These are phyloP conservation scores for Bradypus variegatus DNA, from an alignment of 2,797 vertebrate species.

Conservation along the genomic window DNA sequence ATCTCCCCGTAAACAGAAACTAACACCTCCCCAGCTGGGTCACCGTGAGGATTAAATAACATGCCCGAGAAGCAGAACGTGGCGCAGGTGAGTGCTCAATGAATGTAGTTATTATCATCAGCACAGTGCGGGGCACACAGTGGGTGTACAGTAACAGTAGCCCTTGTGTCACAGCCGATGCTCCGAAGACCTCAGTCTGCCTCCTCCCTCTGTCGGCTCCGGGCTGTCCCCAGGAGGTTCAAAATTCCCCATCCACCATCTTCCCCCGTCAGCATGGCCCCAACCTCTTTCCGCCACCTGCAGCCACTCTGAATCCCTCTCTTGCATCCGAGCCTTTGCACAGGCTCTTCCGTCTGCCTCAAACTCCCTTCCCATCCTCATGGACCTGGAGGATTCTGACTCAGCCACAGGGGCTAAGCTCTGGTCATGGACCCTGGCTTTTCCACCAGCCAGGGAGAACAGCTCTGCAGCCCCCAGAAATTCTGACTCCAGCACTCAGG, in stretches of 20 bases:
- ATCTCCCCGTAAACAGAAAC: background rate
- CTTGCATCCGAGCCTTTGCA: background rate
- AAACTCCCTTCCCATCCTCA: background rate
- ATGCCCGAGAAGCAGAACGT: background rate
- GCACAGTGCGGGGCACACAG: background rate
- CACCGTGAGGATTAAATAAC: background rate
- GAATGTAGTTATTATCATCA: background rate
- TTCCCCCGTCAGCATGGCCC: background rate
- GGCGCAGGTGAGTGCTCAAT: background rate
- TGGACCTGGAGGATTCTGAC: background rate
- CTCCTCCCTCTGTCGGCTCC: background rate
- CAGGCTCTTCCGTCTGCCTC: background rate
- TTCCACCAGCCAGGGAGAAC: background rate
- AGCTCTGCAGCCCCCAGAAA: background rate
- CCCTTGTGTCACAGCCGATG: conserved; percentile 27
- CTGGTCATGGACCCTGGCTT: background rate
- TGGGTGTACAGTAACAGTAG: background rate
- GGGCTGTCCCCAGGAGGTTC: background rate
- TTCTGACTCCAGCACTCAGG: background rate
- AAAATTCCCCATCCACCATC: background rate
- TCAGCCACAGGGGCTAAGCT: background rate
- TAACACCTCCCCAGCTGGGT: background rate
- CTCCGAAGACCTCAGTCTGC: background rate
- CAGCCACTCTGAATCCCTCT: background rate
- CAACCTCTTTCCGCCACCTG: background rate